A percentile compares a stretch with the other conserved stretches of the same genome.
phyloP scores from a whole-genome alignment of 2,113 vertebrate species.

The Hylia prasina region DNA sequence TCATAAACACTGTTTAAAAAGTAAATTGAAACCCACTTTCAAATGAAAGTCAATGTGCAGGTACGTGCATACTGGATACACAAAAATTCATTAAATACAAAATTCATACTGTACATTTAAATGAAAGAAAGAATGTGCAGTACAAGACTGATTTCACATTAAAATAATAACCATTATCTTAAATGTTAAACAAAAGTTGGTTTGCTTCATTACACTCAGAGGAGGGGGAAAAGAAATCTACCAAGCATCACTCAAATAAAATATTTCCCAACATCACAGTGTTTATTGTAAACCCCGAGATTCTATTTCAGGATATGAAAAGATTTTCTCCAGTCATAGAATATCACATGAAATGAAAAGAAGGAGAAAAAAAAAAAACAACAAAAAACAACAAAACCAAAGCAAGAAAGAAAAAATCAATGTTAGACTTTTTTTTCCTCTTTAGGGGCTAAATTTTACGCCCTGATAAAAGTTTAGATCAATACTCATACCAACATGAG shows the following conservation, averaged over 20 bases:
- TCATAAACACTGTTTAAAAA: conserved; percentile 79
- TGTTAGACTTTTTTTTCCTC: conserved; percentile 44
- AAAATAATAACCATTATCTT: conserved; percentile 73
- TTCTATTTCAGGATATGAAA: conserved; percentile 71
- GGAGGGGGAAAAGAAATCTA: conserved; percentile 18
- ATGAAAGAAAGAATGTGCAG: conserved; percentile 73
- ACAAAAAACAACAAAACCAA: not conserved
- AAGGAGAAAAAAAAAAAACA: not conserved
- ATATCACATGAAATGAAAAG: conserved; percentile 45
- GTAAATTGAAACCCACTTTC: conserved; percentile 74
- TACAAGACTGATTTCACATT: conserved; percentile 71
- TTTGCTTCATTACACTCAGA: conserved; percentile 37
- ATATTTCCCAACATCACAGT: conserved; percentile 78
- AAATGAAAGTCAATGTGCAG: conserved; percentile 82
- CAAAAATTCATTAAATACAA: conserved; percentile 81
- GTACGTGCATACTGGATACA: conserved; percentile 79
- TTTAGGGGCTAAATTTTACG: conserved; percentile 38
- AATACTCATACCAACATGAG: conserved; percentile 65
- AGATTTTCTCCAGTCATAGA: conserved; percentile 56
- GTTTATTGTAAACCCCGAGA: conserved; percentile 82
- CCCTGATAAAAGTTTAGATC: conserved; percentile 52
- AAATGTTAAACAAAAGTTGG: conserved; percentile 65
- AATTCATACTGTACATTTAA: conserved; percentile 76
- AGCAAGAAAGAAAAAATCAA: not conserved
- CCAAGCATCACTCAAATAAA: conserved; percentile 67